Conservation (phyloP, 2,888 invertebrate genomes). For the Dynastes maya region DNA sequence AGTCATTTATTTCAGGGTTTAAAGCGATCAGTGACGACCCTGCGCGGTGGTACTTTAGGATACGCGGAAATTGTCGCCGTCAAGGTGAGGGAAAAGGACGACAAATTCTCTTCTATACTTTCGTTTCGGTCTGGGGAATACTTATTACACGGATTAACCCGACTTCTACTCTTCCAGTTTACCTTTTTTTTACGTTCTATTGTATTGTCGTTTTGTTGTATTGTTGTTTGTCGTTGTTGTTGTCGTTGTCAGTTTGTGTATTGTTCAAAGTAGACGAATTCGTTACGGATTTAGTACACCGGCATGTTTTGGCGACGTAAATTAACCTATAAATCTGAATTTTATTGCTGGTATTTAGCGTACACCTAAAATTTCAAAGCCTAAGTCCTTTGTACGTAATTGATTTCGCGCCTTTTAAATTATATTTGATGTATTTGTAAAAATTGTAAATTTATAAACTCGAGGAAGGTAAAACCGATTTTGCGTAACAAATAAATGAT, state of each 20-base stretch:
- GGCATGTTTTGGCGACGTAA: background rate
- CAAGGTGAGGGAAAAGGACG: constrained; percentile 79
- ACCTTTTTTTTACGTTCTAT: constrained; percentile 19
- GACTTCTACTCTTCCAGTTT: constrained; percentile 28
- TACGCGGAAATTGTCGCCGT: constrained; percentile 97
- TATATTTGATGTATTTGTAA: no score
- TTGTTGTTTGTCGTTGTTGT: constrained; percentile 21
- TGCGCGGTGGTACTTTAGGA: constrained; percentile 89
- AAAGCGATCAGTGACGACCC: constrained; percentile 94
- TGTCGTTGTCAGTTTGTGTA: constrained; percentile 9
- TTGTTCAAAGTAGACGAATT: constrained; percentile 33
- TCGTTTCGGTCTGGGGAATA: constrained; percentile 26
- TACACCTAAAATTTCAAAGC: no score
- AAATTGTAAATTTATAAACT: no score
- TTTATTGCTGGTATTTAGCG: no score
- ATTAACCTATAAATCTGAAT: no score
- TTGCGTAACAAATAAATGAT: no score
- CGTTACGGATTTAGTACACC: constrained; percentile 15
- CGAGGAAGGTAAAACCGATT: no score
- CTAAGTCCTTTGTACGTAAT: no score
- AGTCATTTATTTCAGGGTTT: constrained; percentile 80
- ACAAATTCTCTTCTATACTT: constrained; percentile 6
- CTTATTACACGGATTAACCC: constrained; percentile 35
- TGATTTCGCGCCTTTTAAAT: no score
- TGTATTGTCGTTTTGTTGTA: constrained; percentile 30